Percentiles rank a stretch among this genome's conserved stretches.
Evolutionary conservation across 2,888 invertebrate species (phyloP).

Genomic region (Lasioglossum figueresi): DNA sequence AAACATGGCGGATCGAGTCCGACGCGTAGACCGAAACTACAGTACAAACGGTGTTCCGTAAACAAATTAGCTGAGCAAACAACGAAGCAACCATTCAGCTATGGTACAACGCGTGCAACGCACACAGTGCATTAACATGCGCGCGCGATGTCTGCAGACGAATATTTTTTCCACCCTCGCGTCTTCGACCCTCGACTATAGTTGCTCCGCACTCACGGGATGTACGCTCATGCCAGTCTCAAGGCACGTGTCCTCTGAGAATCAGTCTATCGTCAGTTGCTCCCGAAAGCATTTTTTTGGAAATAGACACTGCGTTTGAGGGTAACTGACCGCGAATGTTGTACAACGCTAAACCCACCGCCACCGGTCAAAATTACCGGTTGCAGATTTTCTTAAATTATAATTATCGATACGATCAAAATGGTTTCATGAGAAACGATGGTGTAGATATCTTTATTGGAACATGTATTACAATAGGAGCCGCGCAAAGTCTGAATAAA

Average conservation of each 20-base stretch:
- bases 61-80: not conserved
- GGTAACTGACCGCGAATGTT: no score
- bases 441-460: no score
- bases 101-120: not conserved
- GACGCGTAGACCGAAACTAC: not conserved
- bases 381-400: no score
- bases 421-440: no score
- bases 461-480: no score
- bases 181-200: not conserved
- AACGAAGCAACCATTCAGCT: not conserved
- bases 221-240: not conserved
- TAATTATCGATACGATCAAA: no score
- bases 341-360: no score
- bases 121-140: not conserved
- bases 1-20: slow-evolving; percentile 4
- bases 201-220: not conserved
- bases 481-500: no score
- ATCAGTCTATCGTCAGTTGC: not conserved
- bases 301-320: not conserved
- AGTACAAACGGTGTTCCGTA: not conserved
- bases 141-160: slow-evolving; percentile 7
- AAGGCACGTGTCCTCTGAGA: not conserved
- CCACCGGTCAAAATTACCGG: no score
- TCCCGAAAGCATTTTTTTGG: not conserved
- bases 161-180: not conserved